Percentiles rank a stretch among this genome's conserved stretches.
These are phyloP conservation scores for Elachura formosa DNA, from an alignment of 2,113 vertebrate species.

Conservation along the genomic window DNA sequence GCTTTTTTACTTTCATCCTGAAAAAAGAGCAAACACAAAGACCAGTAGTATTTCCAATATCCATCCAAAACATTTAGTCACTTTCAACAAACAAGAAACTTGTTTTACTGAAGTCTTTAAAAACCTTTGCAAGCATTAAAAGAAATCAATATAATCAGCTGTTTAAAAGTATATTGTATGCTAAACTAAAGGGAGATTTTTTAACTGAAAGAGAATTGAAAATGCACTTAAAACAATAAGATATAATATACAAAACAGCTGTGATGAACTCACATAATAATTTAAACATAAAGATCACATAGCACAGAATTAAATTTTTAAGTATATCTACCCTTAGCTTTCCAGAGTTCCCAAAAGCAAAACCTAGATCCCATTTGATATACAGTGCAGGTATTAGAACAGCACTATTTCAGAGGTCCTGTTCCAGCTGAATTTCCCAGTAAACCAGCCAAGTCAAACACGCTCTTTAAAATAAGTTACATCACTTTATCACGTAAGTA, in stretches of 20 bases:
- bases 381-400: background rate
- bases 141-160: background rate
- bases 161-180: background rate
- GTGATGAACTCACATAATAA: background rate
- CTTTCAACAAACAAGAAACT: background rate
- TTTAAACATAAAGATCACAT: background rate
- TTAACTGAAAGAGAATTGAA: background rate
- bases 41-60: background rate
- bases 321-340: background rate
- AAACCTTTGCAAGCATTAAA: background rate
- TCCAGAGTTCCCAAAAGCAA: background rate
- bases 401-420: background rate
- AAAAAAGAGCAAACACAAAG: background rate
- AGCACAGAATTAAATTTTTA: background rate
- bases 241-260: background rate
- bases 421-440: background rate
- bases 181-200: background rate
- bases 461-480: background rate
- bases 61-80: background rate
- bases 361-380: background rate
- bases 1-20: slow-evolving; percentile 86
- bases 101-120: background rate
- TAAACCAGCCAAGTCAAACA: background rate
- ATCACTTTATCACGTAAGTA: background rate
- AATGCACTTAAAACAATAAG: background rate